phyloP scores from a whole-genome alignment of 2,113 vertebrate genomes.

The Oncorhynchus masou region DNA sequence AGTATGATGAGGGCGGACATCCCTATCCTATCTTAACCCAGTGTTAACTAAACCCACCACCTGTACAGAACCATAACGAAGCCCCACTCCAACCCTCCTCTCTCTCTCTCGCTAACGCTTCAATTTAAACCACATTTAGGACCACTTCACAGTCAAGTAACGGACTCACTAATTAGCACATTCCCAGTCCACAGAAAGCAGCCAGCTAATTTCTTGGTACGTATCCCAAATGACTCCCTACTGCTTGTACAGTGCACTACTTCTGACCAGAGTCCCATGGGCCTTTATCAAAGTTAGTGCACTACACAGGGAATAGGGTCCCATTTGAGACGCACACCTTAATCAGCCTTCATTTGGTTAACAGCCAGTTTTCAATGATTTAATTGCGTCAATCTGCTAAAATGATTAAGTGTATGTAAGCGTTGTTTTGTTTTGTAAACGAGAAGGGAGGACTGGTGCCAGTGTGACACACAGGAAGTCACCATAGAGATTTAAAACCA shows the following conservation, averaged over 20 bases:
- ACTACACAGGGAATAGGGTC: too few relatives aligned
- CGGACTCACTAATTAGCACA: slow-evolving; percentile 86
- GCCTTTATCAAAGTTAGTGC: too few relatives aligned
- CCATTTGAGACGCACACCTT: slow-evolving; percentile 43
- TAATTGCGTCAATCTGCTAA: slow-evolving; percentile 87
- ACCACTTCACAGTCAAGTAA: slow-evolving; percentile 86
- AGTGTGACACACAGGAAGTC: too few relatives aligned
- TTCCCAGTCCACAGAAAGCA: slow-evolving; percentile 87
- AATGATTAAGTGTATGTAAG: slow-evolving; percentile 77
- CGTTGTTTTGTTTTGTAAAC: too few relatives aligned
- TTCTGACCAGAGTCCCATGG: too few relatives aligned
- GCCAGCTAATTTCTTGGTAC: slow-evolving; percentile 73
- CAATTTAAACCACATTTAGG: slow-evolving; percentile 85
- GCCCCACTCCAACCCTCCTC: slow-evolving; percentile 76
- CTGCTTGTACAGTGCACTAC: too few relatives aligned
- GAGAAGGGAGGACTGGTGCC: too few relatives aligned
- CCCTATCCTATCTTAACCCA: slow-evolving; percentile 12
- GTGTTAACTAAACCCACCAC: slow-evolving; percentile 73
- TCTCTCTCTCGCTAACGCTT: slow-evolving; percentile 79
- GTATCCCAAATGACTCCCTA: too few relatives aligned
- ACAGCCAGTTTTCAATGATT: slow-evolving; percentile 93
- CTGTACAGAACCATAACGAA: slow-evolving; percentile 82
- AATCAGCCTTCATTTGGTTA: slow-evolving; percentile 95
- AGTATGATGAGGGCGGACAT: too few relatives aligned
- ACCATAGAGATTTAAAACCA: too few relatives aligned